Evolutionary conservation across 2,888 invertebrate genomes (phyloP).

Genomic region (Xestobium rufovillosum): DNA sequence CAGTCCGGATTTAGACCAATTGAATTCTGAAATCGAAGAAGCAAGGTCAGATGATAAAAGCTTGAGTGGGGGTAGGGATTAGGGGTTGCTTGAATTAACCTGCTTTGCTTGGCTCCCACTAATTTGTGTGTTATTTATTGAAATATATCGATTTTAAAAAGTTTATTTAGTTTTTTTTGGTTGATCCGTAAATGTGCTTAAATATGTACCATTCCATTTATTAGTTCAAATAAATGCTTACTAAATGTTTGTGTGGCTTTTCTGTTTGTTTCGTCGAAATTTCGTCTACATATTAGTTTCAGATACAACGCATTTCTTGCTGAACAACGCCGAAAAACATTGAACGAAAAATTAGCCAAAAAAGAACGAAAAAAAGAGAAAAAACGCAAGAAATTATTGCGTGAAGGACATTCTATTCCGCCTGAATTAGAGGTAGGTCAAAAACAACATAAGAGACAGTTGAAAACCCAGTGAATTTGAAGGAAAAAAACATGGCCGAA

Average conservation of each 20-base stretch:
- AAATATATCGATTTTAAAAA: too few relatives aligned
- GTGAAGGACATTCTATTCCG: constrained; percentile 37
- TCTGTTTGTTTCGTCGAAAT: too few relatives aligned
- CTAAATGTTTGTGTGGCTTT: too few relatives aligned
- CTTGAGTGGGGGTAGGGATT: constrained; percentile 13
- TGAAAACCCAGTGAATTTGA: too few relatives aligned
- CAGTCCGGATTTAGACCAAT: constrained; percentile 63
- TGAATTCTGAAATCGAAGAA: constrained; percentile 68
- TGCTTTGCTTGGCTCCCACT: constrained; percentile 1
- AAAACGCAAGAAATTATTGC: constrained; percentile 53
- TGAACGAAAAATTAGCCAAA: constrained; percentile 66
- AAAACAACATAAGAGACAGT: too few relatives aligned
- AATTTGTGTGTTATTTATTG: too few relatives aligned
- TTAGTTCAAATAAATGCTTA: too few relatives aligned
- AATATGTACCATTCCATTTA: too few relatives aligned
- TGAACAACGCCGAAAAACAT: constrained; percentile 59
- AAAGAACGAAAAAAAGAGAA: constrained; percentile 68
- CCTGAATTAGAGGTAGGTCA: constrained; percentile 33
- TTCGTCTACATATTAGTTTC: too few relatives aligned
- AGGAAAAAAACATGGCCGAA: constrained; percentile 36
- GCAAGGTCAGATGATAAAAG: constrained; percentile 51
- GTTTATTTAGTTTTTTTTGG: too few relatives aligned
- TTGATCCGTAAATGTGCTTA: too few relatives aligned
- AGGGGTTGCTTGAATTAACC: too few relatives aligned
- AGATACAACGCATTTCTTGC: constrained; percentile 57